Evolutionary conservation across 1,140 invertebrate genomes (phyloP).

Genomic region (Drosophila sp.): DNA sequence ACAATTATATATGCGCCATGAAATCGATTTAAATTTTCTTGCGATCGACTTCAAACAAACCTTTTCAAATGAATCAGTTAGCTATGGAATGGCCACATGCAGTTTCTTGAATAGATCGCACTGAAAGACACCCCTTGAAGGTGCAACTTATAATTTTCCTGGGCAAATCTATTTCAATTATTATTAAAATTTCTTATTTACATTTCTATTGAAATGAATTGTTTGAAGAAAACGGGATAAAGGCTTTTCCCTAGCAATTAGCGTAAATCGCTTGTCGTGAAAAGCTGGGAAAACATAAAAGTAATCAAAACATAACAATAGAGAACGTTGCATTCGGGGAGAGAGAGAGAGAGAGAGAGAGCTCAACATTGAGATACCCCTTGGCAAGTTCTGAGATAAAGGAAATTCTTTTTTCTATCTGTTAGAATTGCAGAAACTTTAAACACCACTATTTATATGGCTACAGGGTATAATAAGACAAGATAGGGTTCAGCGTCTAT

Average conservation of each 20-base stretch:
- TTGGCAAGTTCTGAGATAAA: background rate
- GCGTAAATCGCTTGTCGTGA: slow-evolving; percentile 40
- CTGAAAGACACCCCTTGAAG: slow-evolving; percentile 37
- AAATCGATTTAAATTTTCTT: slow-evolving; percentile 62
- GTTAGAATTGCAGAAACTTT: background rate
- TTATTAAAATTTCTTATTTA: slow-evolving; percentile 81
- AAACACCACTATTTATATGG: background rate
- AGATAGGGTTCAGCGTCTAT: slow-evolving; percentile 60
- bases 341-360: background rate
- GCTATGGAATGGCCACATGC: slow-evolving; percentile 71
- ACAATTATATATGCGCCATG: slow-evolving; percentile 60
- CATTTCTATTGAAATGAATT: slow-evolving; percentile 80
- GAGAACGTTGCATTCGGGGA: too few species aligned
- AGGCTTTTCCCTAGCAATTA: background rate
- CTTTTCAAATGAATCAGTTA: slow-evolving; percentile 7
- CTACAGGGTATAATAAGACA: slow-evolving; percentile 25
- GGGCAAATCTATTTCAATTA: slow-evolving; percentile 76
- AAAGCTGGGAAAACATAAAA: slow-evolving; percentile 76
- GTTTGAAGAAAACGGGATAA: slow-evolving; percentile 13
- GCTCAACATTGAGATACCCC: background rate
- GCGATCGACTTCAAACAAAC: slow-evolving; percentile 7
- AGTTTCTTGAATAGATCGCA: slow-evolving; percentile 43
- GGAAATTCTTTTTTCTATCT: background rate
- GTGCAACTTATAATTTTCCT: slow-evolving; percentile 19
- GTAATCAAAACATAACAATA: slow-evolving; percentile 1